These are phyloP conservation scores for Tangara arthus DNA, from an alignment of 2,797 vertebrate genomes.

Conservation along the genomic window DNA sequence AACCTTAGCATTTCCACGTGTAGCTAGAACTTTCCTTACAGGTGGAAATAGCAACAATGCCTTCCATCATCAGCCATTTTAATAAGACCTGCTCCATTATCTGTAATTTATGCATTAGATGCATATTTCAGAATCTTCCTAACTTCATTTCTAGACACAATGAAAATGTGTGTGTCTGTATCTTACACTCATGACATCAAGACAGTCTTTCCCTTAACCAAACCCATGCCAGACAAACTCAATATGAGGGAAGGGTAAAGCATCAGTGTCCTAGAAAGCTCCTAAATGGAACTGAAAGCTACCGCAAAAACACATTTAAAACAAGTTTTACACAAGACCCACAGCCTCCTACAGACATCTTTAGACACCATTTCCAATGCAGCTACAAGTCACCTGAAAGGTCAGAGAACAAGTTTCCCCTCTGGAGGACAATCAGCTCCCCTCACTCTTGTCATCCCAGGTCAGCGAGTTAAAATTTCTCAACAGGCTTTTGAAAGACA, in stretches of 20 bases:
- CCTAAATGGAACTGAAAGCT: constrained; percentile 62
- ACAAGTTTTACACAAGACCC: constrained; percentile 51
- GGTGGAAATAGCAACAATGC: constrained; percentile 70
- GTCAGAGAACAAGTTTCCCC: constrained; percentile 29
- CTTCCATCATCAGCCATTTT: constrained; percentile 29
- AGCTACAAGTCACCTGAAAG: constrained; percentile 70
- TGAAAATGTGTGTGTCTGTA: constrained; percentile 45
- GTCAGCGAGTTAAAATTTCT: constrained; percentile 1
- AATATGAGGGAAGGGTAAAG: constrained; percentile 73
- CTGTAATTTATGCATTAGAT: constrained; percentile 89
- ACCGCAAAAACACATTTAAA: constrained; percentile 55
- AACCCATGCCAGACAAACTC: constrained; percentile 51
- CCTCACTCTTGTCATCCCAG: background rate
- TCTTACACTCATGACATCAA: constrained; percentile 42
- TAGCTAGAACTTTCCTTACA: constrained; percentile 69
- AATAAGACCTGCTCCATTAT: constrained; percentile 53
- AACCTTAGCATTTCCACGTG: constrained; percentile 83
- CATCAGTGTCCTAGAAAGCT: constrained; percentile 66
- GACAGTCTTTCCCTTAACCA: constrained; percentile 65
- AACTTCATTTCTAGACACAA: constrained; percentile 65
- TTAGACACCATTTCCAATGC: constrained; percentile 37
- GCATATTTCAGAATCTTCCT: constrained; percentile 84
- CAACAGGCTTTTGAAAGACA: constrained; percentile 56
- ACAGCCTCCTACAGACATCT: constrained; percentile 62
- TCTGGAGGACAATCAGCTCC: background rate